Percentiles rank a stretch among this genome's conserved stretches.
Conservation (phyloP, 2,113 vertebrate species). For the Turdus rufiventris region DNA sequence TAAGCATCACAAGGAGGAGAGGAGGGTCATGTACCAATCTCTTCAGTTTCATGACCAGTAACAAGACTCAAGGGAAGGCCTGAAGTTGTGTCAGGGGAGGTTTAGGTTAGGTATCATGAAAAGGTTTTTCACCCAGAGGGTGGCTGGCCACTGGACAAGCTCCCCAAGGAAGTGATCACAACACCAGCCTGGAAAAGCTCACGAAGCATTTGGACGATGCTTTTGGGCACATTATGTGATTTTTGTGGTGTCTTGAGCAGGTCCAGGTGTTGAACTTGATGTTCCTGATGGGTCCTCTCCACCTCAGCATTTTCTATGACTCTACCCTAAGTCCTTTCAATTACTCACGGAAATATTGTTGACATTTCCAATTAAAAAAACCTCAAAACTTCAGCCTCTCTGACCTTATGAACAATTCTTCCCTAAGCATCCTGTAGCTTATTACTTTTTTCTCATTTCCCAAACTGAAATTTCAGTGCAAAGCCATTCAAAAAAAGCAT, state of each 20-base stretch:
- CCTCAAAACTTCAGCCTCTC: neutral
- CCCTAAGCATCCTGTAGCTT: neutral
- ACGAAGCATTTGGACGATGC: too few species aligned
- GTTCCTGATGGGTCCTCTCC: too few species aligned
- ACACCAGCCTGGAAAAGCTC: neutral
- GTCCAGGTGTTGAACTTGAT: neutral
- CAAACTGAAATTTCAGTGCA: neutral
- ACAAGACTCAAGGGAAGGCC: rapidly evolving
- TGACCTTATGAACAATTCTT: neutral
- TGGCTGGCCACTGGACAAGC: too few species aligned
- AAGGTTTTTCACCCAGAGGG: rapidly evolving
- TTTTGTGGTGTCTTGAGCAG: neutral
- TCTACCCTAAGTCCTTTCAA: neutral
- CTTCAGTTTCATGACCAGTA: neutral
- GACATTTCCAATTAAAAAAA: neutral
- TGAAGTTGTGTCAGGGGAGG: neutral
- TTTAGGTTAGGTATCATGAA: neutral
- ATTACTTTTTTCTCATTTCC: neutral
- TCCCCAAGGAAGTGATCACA: neutral
- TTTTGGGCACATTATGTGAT: rapidly evolving
- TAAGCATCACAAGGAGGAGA: rapidly evolving
- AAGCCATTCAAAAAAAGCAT: neutral
- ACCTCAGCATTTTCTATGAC: neutral
- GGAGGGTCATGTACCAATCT: neutral
- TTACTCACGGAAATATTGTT: neutral